These are phyloP conservation scores for Agelastica alni DNA, from an alignment of 2,888 invertebrate species.

Conservation along the genomic window DNA sequence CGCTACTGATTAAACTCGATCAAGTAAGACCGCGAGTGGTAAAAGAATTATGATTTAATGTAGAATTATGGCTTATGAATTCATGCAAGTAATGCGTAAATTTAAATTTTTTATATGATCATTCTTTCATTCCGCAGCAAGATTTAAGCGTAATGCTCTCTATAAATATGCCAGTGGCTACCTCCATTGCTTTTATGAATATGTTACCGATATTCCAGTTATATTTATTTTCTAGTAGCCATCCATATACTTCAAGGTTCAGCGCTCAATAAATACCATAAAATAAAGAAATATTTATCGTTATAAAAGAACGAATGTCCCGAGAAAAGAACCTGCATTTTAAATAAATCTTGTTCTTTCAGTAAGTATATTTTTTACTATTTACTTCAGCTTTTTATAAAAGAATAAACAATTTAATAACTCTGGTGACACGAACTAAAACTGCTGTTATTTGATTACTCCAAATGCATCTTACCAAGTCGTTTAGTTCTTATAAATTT, in stretches of 20 bases:
- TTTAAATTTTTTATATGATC: slow-evolving; percentile 16
- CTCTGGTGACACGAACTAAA: too few relatives aligned
- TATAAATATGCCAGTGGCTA: slow-evolving; percentile 26
- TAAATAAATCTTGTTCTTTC: too few relatives aligned
- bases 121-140: slow-evolving; percentile 23
- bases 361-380: too few relatives aligned
- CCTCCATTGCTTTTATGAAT: slow-evolving; percentile 19
- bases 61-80: slow-evolving; percentile 37
- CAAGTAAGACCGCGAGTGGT: background rate
- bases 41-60: slow-evolving; percentile 32
- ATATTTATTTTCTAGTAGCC: background rate
- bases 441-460: too few relatives aligned
- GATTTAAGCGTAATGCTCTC: slow-evolving; percentile 21
- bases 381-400: too few relatives aligned
- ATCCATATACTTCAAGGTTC: background rate
- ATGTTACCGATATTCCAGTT: slow-evolving; percentile 5
- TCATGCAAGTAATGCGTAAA: slow-evolving; percentile 32
- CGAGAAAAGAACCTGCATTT: too few relatives aligned
- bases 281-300: background rate
- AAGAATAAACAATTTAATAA: too few relatives aligned
- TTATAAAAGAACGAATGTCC: background rate
- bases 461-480: too few relatives aligned
- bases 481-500: too few relatives aligned
- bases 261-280: too few relatives aligned
- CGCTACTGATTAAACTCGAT: slow-evolving; percentile 1